Evolutionary conservation across 2,888 invertebrate genomes (phyloP), one percentile per base, ranked within the genome.

Genomic region (Andrena dorsata): DNA sequence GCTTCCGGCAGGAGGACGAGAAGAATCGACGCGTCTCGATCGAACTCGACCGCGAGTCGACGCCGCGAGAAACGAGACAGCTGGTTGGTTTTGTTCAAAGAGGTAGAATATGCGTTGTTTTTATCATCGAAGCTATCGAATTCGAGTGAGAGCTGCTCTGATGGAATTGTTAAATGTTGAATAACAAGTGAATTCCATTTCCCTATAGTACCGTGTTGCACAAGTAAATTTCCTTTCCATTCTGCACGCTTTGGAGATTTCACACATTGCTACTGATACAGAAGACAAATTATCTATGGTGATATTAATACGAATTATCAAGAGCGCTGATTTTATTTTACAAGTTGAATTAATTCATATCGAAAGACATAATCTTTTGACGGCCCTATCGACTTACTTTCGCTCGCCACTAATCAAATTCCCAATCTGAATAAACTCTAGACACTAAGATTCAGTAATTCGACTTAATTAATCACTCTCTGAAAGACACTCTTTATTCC

Each of bases 21-120:
- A 47, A 71, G 64, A 30, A 71, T 84, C 66, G 64, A 80, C 51
- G 64, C 66, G 23, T 47, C 82, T 23, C 58, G 80, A 47, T 72
- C 86, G 68, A 87, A 16, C 65, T 64, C 73, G 68, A 75, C 77
- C 69, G 47, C 71, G 73, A 49, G 70, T 68, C 79, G 76, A 53
- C 68, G 82, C 41, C 71, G 53, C 69, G 56, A 63, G 75, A 88
- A 85, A 86, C 91, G 89, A 70, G 87, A 91, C 87, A 88, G 88
- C 88, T 88, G 92, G 92, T 92, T 91, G 89, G 92, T 92, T 76
- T 79, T 74, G 66, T 74, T 79, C 75, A 51, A 51, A 51, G 84
- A 84, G 80, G 80, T 80, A 84, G 83, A 83, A 74, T 41, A 65
- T 41, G 49, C 32, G 41, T 76, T 47, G 23, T 56, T 30, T 13